Conservation (phyloP, 2,797 vertebrate species). For the Acipenser ruthenus region DNA sequence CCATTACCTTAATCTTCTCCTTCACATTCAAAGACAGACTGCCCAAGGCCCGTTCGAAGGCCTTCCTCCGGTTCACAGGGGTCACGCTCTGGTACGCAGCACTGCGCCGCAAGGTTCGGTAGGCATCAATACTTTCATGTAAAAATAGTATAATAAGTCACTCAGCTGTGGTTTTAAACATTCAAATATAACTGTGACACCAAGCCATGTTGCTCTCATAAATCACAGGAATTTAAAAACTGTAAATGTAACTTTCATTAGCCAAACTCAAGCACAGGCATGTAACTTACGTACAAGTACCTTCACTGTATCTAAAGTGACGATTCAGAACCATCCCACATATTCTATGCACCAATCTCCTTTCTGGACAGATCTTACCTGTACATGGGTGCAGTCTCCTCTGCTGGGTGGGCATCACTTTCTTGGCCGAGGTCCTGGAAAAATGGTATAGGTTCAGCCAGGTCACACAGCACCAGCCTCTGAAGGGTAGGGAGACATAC, state of each 20-base stretch:
- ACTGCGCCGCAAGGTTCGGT: conserved; percentile 53
- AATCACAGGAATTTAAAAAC: too few species aligned
- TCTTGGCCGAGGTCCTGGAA: conserved; percentile 27
- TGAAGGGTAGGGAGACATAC: conserved; percentile 18
- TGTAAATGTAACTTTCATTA: too few species aligned
- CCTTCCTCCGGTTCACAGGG: conserved; percentile 32
- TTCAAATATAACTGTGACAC: too few species aligned
- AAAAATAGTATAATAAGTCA: conserved; percentile 7
- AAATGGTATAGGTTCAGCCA: conserved; percentile 32
- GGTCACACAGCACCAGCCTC: conserved; percentile 37
- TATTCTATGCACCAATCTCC: too few species aligned
- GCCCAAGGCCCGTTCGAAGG: conserved; percentile 26
- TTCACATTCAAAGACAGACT: conserved; percentile 40
- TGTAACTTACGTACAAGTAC: too few species aligned
- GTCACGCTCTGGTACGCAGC: conserved; percentile 41
- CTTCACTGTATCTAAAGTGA: too few species aligned
- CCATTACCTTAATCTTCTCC: conserved; percentile 51
- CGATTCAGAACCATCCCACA: too few species aligned
- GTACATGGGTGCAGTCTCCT: conserved; percentile 30
- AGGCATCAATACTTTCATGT: conserved; percentile 53
- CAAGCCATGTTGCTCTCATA: too few species aligned
- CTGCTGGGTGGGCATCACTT: conserved; percentile 17
- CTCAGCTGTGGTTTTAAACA: too few species aligned
- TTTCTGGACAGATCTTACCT: conserved; percentile 20
- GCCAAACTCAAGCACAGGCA: too few species aligned